Base-by-base conservation (phyloP, 2,113 vertebrate species). In the Passer montanus region DNA sequence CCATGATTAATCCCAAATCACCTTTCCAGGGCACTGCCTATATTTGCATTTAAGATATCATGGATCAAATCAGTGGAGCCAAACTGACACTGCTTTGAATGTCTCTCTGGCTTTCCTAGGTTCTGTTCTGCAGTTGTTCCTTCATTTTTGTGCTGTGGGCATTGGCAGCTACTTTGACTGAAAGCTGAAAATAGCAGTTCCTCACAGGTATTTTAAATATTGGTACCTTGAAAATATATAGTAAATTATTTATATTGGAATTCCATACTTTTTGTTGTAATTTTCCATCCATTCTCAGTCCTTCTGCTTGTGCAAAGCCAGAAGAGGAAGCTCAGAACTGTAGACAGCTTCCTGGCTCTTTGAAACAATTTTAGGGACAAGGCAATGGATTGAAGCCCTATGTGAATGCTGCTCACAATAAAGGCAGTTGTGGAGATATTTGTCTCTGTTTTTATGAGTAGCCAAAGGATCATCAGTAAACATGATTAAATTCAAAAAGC, bases 401-500 rank as follows among this genome's bases (percentile, higher is more conserved):
- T 50, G 15, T 78, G 37, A 43, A 4, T 47, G 9, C 58, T 84
- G 19, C 64, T 47, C 62, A 67, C 62, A 82, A 22, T 66, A 67
- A 83, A 63, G 30, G 46, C 81, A 86, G 55, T 74, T 92, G 53
- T 84, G 84, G 62, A 75, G 47, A 8, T 37, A 39, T 62, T 78
- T 96, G 86, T 77, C n/a, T 41, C 46, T 83, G 35, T 84, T 63
- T 84, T 35, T 93, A 59, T 87, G 55, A 83, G 50, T 87, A 77
- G 50, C 84, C 82, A 74, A 88, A 97, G 91, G 90, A 96, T 92
- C 59, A 82, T 91, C 72, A 74, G 59, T 58, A 93, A 89, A 74
- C 33, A 75, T 22, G 28, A 55, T 56, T 80, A 90, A 91, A 81
- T 55, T 93, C 26, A 85, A 84, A 96, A 96, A 87, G 50, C 69